A percentile compares a stretch with the other conserved stretches of the same genome.
Conservation (phyloP, 2,888 invertebrate genomes). For the Dasypogon diadema region DNA sequence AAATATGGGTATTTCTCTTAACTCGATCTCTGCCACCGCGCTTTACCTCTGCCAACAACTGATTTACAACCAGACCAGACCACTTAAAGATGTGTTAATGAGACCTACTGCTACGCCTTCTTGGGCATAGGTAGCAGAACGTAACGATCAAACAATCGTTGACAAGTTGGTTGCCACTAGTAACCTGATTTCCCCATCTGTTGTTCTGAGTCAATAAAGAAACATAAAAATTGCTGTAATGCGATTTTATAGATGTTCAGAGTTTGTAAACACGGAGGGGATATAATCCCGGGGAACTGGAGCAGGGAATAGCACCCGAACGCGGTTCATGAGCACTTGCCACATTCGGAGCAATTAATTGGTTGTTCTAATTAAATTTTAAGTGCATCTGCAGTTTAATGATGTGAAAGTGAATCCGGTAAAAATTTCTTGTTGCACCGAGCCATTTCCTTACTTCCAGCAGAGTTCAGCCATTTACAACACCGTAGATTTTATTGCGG, state of each 20-base stretch:
- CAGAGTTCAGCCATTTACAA: no score
- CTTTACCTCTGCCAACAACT: not conserved
- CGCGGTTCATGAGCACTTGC: no score
- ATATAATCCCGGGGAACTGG: no score
- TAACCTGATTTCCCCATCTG: conserved; percentile 44
- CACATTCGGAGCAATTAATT: no score
- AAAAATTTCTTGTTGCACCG: no score
- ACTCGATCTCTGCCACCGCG: not conserved
- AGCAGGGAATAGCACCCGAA: no score
- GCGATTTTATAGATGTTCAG: not conserved
- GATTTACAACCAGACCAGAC: conserved; percentile 9
- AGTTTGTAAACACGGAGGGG: no score
- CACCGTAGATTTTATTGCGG: no score
- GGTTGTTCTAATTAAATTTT: no score
- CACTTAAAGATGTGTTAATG: not conserved
- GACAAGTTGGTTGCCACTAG: conserved; percentile 34
- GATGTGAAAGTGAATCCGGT: no score
- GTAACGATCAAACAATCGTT: conserved; percentile 40
- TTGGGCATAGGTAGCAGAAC: not conserved
- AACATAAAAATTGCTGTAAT: not conserved
- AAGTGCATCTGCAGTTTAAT: no score
- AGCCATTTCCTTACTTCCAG: no score
- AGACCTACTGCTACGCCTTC: not conserved
- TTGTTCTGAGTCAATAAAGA: conserved; percentile 21
- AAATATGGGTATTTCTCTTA: not conserved